phyloP scores from a whole-genome alignment of 23 tunicate genomes.

The Halocynthia aurantium region DNA sequence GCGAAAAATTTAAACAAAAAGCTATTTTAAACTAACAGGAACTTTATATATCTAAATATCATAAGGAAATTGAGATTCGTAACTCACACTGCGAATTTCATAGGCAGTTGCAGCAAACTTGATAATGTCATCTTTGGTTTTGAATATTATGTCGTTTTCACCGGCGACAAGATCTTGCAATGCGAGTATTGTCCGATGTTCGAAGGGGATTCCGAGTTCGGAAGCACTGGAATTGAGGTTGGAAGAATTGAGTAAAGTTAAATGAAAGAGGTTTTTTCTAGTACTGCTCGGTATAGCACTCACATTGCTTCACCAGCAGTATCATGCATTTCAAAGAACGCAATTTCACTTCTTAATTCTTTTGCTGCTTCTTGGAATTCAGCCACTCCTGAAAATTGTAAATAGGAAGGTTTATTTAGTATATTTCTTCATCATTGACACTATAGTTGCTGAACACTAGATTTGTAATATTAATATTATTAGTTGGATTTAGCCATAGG shows the following conservation, averaged over 20 bases:
- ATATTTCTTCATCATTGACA: no score
- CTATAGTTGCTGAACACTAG: no score
- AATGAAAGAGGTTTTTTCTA: neutral
- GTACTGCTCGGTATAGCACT: neutral
- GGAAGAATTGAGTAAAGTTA: neutral
- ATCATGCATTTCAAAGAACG: conserved; percentile 19
- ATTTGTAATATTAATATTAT: no score
- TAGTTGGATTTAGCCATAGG: no score
- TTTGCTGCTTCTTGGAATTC: conserved; percentile 27
- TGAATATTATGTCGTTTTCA: conserved; percentile 3
- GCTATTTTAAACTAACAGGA: neutral
- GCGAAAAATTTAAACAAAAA: neutral
- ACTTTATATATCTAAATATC: neutral
- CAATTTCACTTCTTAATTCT: neutral
- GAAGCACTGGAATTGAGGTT: neutral
- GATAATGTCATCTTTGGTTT: conserved; percentile 10
- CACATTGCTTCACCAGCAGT: conserved; percentile 21
- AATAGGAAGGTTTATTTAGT: neutral
- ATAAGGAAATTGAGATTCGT: neutral
- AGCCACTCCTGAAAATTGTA: conserved; percentile 5
- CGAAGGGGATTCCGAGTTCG: neutral
- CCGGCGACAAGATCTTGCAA: neutral
- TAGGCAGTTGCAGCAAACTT: neutral
- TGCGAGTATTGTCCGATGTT: conserved; percentile 4
- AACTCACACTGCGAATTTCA: neutral